These are phyloP conservation scores for Apotomis capreana DNA, from an alignment of 2,888 invertebrate genomes.

Conservation along the genomic window DNA sequence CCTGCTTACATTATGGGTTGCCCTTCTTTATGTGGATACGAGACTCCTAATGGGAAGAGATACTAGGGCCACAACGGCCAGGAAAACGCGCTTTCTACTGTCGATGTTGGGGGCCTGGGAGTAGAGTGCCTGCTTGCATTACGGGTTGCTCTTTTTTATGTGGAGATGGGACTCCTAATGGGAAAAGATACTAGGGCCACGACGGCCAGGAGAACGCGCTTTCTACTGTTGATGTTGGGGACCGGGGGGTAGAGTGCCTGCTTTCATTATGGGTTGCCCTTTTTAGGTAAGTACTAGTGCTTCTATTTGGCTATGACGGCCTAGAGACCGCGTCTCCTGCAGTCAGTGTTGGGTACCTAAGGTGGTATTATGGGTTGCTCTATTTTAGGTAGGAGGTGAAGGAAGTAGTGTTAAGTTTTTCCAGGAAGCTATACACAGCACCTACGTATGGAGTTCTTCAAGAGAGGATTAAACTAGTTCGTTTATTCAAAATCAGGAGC, in stretches of 20 bases:
- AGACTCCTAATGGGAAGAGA: too few relatives aligned
- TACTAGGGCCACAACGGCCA: conserved; percentile 85
- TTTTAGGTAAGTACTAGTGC: conserved; percentile 81
- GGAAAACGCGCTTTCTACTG: conserved; percentile 46
- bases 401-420: too few relatives aligned
- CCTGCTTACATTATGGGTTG: conserved; percentile 37
- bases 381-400: too few relatives aligned
- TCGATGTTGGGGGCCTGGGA: too few relatives aligned
- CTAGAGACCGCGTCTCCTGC: conserved; percentile 87
- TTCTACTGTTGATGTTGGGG: too few relatives aligned
- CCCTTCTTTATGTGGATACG: neutral
- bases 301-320: conserved; percentile 87
- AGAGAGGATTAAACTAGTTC: too few relatives aligned
- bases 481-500: too few relatives aligned
- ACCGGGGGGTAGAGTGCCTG: conserved; percentile 67
- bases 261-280: conserved; percentile 65
- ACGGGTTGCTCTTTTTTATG: conserved; percentile 17
- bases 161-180: too few relatives aligned
- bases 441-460: too few relatives aligned
- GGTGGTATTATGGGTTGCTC: conserved; percentile 42
- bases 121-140: conserved; percentile 81
- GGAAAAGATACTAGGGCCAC: conserved; percentile 65
- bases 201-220: conserved; percentile 81
- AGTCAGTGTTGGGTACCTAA: conserved; percentile 80
- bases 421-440: too few relatives aligned